Conservation (phyloP, 2,797 vertebrate genomes). For the Siniperca obscura region DNA sequence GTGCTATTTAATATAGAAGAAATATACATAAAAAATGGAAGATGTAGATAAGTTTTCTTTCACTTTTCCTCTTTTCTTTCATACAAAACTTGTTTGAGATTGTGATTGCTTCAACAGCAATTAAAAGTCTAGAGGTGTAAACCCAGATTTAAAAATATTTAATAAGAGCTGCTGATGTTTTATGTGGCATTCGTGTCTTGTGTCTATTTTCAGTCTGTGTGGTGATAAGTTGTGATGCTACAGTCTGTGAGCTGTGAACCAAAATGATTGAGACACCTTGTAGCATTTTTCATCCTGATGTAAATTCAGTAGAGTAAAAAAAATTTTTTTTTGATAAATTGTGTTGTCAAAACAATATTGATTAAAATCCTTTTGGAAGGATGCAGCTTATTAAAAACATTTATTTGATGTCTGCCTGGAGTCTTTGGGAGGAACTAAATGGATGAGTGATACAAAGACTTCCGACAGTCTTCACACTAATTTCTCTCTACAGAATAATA, state of each 20-base stretch:
- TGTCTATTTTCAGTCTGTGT: slow-evolving; percentile 26
- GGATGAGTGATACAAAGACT: slow-evolving; percentile 24
- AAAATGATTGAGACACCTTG: slow-evolving; percentile 44
- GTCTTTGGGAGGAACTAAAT: slow-evolving; percentile 33
- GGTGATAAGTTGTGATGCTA: slow-evolving; percentile 31
- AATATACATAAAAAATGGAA: background rate
- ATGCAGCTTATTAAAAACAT: slow-evolving; percentile 61
- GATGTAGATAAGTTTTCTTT: background rate
- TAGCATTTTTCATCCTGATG: slow-evolving; percentile 59
- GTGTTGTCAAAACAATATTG: slow-evolving; percentile 40
- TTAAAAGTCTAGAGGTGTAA: background rate
- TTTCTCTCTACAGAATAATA: slow-evolving; percentile 32
- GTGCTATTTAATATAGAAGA: background rate
- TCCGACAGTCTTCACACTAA: slow-evolving; percentile 14
- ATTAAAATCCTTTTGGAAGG: slow-evolving; percentile 41
- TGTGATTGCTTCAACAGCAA: background rate
- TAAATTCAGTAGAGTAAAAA: slow-evolving; percentile 29
- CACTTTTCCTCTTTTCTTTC: background rate
- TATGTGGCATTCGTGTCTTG: background rate
- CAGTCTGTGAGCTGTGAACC: slow-evolving; percentile 42
- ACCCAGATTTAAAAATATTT: background rate
- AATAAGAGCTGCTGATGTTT: slow-evolving; percentile 25
- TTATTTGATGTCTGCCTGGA: slow-evolving; percentile 42
- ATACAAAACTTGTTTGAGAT: background rate
- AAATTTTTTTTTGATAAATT: slow-evolving; percentile 29